Conservation (phyloP, 2,888 invertebrate species). For the Mesochorus sp. region DNA sequence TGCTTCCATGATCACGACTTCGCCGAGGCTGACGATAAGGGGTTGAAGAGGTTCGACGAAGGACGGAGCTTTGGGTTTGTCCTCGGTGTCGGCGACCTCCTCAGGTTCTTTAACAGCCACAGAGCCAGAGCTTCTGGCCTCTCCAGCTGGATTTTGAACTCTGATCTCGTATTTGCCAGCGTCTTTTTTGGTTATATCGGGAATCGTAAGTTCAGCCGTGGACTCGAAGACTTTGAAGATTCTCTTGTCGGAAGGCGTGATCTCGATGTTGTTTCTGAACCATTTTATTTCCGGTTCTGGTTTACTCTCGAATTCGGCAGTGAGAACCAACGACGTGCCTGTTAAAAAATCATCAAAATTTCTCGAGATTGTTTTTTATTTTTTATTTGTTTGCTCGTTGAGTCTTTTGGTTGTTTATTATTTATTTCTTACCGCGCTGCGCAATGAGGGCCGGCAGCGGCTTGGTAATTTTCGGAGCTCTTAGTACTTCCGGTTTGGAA, state of each 20-base stretch:
- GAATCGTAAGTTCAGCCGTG: conserved; percentile 86
- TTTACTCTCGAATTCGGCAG: conserved; percentile 88
- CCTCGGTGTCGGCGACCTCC: conserved; percentile 81
- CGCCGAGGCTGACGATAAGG: conserved; percentile 87
- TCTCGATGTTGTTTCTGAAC: conserved; percentile 92
- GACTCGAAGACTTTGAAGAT: conserved; percentile 85
- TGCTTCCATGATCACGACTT: conserved; percentile 91
- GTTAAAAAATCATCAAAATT: conserved; percentile 22
- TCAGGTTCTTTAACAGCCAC: conserved; percentile 88
- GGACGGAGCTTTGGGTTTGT: conserved; percentile 87
- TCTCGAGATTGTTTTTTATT: conserved; percentile 6
- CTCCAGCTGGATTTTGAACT: conserved; percentile 90
- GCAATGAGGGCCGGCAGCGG: conserved; percentile 90
- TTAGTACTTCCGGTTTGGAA: conserved; percentile 83
- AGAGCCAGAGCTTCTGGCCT: conserved; percentile 91
- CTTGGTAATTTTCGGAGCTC: conserved; percentile 89
- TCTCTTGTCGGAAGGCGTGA: conserved; percentile 86
- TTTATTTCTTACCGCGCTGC: conserved; percentile 83
- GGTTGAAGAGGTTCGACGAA: conserved; percentile 89
- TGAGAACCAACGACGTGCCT: conserved; percentile 85
- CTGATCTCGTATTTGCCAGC: conserved; percentile 94
- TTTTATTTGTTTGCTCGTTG: conserved; percentile 4
- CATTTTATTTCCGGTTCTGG: conserved; percentile 91
- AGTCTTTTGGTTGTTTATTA: not conserved
- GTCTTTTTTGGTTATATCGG: conserved; percentile 88